Conservation (phyloP, 2,113 vertebrate species). For the Gadus chalcogrammus region DNA sequence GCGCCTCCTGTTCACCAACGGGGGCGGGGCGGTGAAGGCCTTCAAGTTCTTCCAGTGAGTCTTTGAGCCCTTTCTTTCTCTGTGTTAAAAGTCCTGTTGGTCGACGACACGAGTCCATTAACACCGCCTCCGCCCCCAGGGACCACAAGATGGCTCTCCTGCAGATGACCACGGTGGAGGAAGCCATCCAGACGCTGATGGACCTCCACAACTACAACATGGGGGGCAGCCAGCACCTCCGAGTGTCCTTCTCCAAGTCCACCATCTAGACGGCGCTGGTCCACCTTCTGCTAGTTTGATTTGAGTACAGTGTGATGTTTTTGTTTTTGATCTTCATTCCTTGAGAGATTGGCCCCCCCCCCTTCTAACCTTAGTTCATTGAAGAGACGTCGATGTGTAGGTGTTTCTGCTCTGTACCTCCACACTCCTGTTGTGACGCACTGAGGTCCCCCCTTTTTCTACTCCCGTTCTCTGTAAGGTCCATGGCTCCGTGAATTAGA, state of each 20-base stretch:
- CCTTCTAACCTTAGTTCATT: conserved; percentile 32
- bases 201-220: conserved; percentile 99
- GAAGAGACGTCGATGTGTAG: conserved; percentile 60
- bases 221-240: conserved; percentile 94
- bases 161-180: conserved; percentile 96
- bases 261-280: conserved; percentile 86
- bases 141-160: conserved; percentile 99
- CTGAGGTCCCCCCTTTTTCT: not conserved
- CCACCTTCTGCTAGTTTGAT: conserved; percentile 58
- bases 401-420: conserved; percentile 12
- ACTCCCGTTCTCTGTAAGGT: not conserved
- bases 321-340: conserved; percentile 65
- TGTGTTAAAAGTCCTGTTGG: not conserved
- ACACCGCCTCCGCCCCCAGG: conserved; percentile 62
- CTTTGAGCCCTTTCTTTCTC: conserved; percentile 12
- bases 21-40: conserved; percentile 94
- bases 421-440: not conserved
- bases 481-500: not conserved
- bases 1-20: conserved; percentile 90
- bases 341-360: conserved; percentile 33
- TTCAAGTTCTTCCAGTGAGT: conserved; percentile 99
- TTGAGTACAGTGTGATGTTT: conserved; percentile 25
- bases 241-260: conserved; percentile 98
- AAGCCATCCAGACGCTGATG: conserved; percentile 94
- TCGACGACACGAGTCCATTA: no score